phyloP scores from a whole-genome alignment of 2,888 invertebrate species.

The Andrena dorsata region DNA sequence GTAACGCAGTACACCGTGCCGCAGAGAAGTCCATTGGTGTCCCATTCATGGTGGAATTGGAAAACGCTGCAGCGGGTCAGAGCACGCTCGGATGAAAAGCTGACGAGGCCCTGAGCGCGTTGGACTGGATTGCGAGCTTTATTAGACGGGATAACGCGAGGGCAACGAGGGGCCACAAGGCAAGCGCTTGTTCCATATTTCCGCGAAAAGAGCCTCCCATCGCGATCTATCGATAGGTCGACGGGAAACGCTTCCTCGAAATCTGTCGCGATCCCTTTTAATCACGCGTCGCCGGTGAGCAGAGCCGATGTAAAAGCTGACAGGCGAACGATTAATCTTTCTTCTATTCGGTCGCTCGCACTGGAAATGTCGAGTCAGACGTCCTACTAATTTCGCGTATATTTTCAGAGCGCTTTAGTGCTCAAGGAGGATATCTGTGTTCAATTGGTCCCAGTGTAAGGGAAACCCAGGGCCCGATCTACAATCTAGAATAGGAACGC shows the following conservation, averaged over 20 bases:
- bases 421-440: background rate
- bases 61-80: constrained; percentile 34
- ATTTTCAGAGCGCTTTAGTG: background rate
- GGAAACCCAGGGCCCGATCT: background rate
- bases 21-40: background rate
- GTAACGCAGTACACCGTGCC: constrained; percentile 15
- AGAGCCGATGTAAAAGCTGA: background rate
- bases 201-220: constrained; percentile 30
- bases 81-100: constrained; percentile 46
- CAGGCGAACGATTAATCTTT: constrained; percentile 32
- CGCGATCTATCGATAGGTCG: constrained; percentile 41
- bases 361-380: constrained; percentile 37
- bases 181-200: constrained; percentile 58
- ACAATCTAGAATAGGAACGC: too few species aligned
- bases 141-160: constrained; percentile 52
- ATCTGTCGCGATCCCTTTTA: constrained; percentile 47
- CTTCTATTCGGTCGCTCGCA: constrained; percentile 4
- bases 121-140: constrained; percentile 55
- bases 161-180: constrained; percentile 43
- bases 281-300: constrained; percentile 39
- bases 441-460: constrained; percentile 5
- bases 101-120: constrained; percentile 47
- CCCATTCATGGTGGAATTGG: constrained; percentile 37
- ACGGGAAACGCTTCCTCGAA: constrained; percentile 36
- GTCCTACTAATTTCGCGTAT: background rate